Conservation (phyloP, 2,113 vertebrate genomes). For the Nesoenas mayeri region DNA sequence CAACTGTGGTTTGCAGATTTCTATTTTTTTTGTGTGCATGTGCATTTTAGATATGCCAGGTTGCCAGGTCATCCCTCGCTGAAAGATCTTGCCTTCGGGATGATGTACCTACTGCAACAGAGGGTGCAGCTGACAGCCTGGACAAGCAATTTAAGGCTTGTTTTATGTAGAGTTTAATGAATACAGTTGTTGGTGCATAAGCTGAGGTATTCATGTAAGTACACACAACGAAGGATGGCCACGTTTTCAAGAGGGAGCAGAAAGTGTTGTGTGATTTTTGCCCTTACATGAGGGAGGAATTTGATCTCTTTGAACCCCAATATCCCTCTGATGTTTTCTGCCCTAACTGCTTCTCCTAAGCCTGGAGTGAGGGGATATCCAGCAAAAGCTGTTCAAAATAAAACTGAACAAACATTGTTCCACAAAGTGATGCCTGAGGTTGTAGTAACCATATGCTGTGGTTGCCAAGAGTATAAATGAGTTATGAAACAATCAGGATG, state of each 20-base stretch:
- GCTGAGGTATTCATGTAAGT: not conserved
- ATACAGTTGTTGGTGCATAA: not conserved
- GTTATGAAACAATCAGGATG: not conserved
- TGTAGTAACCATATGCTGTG: not conserved
- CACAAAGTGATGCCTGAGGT: not conserved
- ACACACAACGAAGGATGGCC: not conserved
- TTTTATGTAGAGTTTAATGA: not conserved
- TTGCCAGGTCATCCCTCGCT: not conserved
- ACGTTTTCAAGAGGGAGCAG: not conserved
- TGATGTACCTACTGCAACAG: not conserved
- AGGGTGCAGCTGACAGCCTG: not conserved
- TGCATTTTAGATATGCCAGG: not conserved
- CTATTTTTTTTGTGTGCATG: not conserved
- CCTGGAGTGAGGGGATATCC: not conserved
- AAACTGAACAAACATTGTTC: not conserved
- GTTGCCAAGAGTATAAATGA: not conserved
- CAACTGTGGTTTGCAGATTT: not conserved
- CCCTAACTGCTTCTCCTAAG: not conserved
- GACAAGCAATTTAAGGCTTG: not conserved
- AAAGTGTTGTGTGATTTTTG: not conserved
- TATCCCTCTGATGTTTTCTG: not conserved
- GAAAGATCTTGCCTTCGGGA: not conserved
- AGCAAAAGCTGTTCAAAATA: not conserved
- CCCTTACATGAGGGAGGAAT: not conserved
- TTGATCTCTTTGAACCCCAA: not conserved